Evolutionary conservation across 2,888 invertebrate species (phyloP).

Genomic region (Pristionchus maxplancki): DNA sequence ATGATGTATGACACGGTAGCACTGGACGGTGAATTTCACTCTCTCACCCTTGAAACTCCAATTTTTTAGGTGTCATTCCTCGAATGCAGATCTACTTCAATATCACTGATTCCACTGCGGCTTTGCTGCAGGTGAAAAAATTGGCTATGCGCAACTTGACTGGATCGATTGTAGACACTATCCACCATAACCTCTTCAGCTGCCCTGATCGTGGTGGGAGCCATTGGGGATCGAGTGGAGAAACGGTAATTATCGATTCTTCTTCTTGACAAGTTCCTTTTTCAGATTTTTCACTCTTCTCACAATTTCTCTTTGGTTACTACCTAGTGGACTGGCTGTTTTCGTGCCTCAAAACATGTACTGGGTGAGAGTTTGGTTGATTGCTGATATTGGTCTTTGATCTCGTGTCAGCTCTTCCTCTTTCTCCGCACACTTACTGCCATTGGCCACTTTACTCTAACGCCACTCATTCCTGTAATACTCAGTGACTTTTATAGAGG

Average conservation of each 20-base stretch:
- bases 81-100: not conserved
- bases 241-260: not conserved
- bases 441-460: not conserved
- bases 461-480: not conserved
- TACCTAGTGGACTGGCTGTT: not conserved
- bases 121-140: not conserved
- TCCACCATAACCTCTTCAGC: not conserved
- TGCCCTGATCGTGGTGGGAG: not conserved
- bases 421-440: not conserved
- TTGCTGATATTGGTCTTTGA: not conserved
- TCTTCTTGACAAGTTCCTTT: not conserved
- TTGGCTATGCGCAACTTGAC: not conserved
- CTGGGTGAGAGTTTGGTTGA: not conserved
- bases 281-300: not conserved
- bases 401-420: not conserved
- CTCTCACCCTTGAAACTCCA: too few relatives aligned
- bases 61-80: not conserved
- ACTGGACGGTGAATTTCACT: not conserved
- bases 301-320: not conserved
- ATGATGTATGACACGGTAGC: not conserved
- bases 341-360: slow-evolving; percentile 1
- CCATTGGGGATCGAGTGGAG: slow-evolving; percentile 32
- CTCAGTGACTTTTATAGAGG: not conserved
- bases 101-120: not conserved
- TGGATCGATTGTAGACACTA: not conserved